Evolutionary conservation across 2,888 invertebrate species (phyloP).

Genomic region (Hyalella azteca): DNA sequence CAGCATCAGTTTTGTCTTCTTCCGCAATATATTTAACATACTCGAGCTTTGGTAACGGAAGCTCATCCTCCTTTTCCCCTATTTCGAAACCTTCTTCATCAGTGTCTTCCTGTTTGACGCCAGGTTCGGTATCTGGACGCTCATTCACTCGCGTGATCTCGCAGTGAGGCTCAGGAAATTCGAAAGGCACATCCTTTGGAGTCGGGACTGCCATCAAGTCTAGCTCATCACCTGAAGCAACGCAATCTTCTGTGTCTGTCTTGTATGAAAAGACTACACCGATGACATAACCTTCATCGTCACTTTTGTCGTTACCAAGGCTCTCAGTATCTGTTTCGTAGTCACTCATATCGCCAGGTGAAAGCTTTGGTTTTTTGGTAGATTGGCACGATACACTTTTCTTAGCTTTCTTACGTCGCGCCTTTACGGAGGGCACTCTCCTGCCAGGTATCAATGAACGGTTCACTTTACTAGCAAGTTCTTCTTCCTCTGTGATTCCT

Average conservation of each 20-base stretch:
- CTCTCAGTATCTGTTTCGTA: constrained; percentile 32
- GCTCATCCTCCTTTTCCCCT: constrained; percentile 46
- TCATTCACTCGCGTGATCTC: constrained; percentile 50
- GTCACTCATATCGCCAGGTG: constrained; percentile 1
- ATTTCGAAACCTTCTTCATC: constrained; percentile 57
- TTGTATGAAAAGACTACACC: not conserved
- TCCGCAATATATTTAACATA: not conserved
- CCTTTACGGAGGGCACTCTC: not conserved
- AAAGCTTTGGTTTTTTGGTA: not conserved
- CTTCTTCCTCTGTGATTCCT: constrained; percentile 1
- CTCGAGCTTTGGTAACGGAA: constrained; percentile 37
- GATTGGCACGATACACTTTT: not conserved
- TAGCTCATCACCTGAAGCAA: constrained; percentile 48
- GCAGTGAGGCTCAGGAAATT: constrained; percentile 45
- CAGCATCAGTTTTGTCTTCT: not conserved
- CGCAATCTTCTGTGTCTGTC: constrained; percentile 54
- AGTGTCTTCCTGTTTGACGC: constrained; percentile 46
- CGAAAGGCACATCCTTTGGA: constrained; percentile 39
- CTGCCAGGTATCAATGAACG: not conserved
- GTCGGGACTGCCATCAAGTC: constrained; percentile 43
- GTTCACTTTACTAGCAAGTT: not conserved
- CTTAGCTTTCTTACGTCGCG: not conserved
- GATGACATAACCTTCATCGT: not conserved
- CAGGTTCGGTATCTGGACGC: constrained; percentile 35
- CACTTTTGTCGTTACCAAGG: constrained; percentile 7